Evolutionary conservation across 2,797 vertebrate species (phyloP).

Genomic region (Heliangelus exortis): DNA sequence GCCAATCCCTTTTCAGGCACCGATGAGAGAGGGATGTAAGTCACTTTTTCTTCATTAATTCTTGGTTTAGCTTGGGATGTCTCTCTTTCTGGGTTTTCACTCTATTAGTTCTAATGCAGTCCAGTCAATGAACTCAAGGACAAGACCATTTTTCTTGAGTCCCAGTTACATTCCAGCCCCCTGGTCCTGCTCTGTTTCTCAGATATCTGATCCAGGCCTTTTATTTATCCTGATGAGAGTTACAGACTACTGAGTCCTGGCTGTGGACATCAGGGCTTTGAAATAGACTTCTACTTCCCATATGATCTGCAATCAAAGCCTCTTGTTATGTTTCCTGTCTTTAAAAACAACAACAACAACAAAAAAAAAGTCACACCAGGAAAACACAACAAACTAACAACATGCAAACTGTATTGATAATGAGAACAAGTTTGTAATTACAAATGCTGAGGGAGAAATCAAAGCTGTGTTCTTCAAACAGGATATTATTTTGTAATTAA

Average conservation of each 20-base stretch:
- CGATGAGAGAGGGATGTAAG: not conserved
- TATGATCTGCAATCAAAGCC: not conserved
- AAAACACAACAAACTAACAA: slow-evolving; percentile 52
- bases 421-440: slow-evolving; percentile 62
- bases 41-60: not conserved
- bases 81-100: not conserved
- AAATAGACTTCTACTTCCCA: not conserved
- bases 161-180: not conserved
- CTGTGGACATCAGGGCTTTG: not conserved
- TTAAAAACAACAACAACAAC: not conserved
- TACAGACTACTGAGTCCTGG: not conserved
- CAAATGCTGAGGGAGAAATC: slow-evolving; percentile 71
- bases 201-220: not conserved
- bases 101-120: not conserved
- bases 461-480: slow-evolving; percentile 74
- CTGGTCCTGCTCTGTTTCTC: not conserved
- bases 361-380: not conserved
- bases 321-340: not conserved
- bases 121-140: not conserved
- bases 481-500: slow-evolving; percentile 80
- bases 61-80: not conserved
- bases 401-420: slow-evolving; percentile 62
- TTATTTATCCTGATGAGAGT: not conserved
- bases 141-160: not conserved
- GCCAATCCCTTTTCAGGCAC: not conserved